Conservation (phyloP, 2,113 vertebrate species). For the Hirundichthys speculiger region DNA sequence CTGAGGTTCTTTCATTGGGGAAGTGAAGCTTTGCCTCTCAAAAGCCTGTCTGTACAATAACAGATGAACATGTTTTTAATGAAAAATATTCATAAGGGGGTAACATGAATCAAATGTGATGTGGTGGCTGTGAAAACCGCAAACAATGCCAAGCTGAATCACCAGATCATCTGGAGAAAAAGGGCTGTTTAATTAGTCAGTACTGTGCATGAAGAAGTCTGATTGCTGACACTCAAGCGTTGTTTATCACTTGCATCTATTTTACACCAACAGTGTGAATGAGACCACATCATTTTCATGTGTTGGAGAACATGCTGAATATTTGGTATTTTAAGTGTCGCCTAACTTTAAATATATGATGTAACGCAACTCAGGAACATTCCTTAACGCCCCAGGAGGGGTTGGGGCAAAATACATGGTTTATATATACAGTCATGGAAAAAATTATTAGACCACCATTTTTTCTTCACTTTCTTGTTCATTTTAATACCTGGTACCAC, state of each 20-base stretch:
- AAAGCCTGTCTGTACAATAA: constrained; percentile 60
- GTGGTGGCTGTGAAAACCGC: constrained; percentile 23
- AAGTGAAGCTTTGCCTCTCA: constrained; percentile 50
- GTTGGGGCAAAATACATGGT: too few species aligned
- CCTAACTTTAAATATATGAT: too few species aligned
- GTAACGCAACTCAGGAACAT: too few species aligned
- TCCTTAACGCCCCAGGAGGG: too few species aligned
- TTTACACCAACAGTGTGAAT: constrained; percentile 9
- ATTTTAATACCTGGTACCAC: too few species aligned
- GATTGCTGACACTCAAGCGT: constrained; percentile 44
- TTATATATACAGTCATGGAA: too few species aligned
- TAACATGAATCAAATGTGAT: constrained; percentile 50
- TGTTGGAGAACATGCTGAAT: too few species aligned
- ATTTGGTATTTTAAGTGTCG: too few species aligned
- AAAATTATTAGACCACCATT: too few species aligned
- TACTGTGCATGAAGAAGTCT: constrained; percentile 30
- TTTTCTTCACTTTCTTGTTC: too few species aligned
- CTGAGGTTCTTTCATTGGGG: constrained; percentile 9
- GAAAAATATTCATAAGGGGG: constrained; percentile 63
- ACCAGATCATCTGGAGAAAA: constrained; percentile 50
- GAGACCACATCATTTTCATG: too few species aligned
- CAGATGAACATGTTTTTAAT: constrained; percentile 66
- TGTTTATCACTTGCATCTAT: constrained; percentile 2
- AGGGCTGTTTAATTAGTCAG: constrained; percentile 24
- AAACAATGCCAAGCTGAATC: constrained; percentile 62